Conservation (phyloP, 2,113 vertebrate species). For the Pampusana beccarii region DNA sequence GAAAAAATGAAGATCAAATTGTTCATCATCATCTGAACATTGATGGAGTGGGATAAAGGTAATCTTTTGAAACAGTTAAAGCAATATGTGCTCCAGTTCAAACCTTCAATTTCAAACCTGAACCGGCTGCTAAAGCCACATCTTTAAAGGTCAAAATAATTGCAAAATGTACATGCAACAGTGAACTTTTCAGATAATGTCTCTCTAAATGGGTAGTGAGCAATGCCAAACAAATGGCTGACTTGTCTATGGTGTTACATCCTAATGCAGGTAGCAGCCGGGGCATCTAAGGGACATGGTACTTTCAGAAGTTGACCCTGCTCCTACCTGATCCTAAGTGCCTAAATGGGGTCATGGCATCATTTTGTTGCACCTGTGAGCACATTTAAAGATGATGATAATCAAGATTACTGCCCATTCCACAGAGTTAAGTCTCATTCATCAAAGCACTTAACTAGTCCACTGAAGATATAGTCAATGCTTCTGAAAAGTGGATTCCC, state of each 20-base stretch:
- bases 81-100: not conserved
- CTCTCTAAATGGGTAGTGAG: not conserved
- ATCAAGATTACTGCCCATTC: not conserved
- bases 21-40: not conserved
- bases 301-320: not conserved
- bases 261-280: not conserved
- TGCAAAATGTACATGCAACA: not conserved
- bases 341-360: not conserved
- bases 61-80: not conserved
- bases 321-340: not conserved
- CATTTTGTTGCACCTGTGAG: not conserved
- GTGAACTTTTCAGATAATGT: not conserved
- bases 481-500: not conserved
- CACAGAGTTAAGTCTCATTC: not conserved
- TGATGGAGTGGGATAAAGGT: not conserved
- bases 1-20: not conserved
- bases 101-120: not conserved
- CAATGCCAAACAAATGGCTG: not conserved
- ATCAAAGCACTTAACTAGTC: not conserved
- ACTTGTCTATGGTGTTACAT: accelerated
- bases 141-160: not conserved
- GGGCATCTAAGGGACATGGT: not conserved
- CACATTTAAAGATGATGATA: not conserved
- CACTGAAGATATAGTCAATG: not conserved
- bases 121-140: not conserved